Conservation (phyloP, 2,888 invertebrate species). For the Dromius quadrimaculatus region DNA sequence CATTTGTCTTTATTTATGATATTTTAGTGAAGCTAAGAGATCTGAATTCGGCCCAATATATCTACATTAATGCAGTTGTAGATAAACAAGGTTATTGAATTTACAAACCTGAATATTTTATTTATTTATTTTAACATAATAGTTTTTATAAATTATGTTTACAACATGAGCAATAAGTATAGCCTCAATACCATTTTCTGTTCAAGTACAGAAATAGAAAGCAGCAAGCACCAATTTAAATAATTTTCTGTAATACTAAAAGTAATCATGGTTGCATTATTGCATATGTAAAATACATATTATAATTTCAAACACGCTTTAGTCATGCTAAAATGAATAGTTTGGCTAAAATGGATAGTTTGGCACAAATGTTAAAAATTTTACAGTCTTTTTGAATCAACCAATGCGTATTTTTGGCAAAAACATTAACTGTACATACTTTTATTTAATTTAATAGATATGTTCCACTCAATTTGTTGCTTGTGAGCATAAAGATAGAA, state of each 20-base stretch:
- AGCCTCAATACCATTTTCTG: conserved; percentile 47
- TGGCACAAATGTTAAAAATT: conserved; percentile 37
- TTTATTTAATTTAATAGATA: conserved; percentile 8
- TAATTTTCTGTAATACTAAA: conserved; percentile 16
- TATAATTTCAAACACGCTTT: conserved; percentile 13
- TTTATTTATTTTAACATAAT: conserved; percentile 48
- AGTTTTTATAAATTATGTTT: conserved; percentile 44
- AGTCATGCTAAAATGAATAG: neutral
- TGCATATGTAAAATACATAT: conserved; percentile 36
- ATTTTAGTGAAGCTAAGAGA: no score
- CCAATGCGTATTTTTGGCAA: conserved; percentile 42
- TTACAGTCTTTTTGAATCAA: conserved; percentile 44
- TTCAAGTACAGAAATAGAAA: conserved; percentile 38
- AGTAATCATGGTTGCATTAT: conserved; percentile 3
- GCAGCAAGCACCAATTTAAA: conserved; percentile 50
- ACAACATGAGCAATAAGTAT: conserved; percentile 46
- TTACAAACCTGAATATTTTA: no score
- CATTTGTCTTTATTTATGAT: no score
- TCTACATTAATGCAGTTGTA: no score
- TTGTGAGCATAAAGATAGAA: conserved; percentile 4
- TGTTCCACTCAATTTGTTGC: conserved; percentile 22
- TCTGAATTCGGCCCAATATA: no score
- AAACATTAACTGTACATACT: conserved; percentile 27
- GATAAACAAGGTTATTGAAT: no score
- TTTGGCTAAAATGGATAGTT: conserved; percentile 30